Evolutionary conservation across 2,797 vertebrate genomes (phyloP), one percentile per base, ranked within the genome.

Genomic region (Microhierax caerulescens): DNA sequence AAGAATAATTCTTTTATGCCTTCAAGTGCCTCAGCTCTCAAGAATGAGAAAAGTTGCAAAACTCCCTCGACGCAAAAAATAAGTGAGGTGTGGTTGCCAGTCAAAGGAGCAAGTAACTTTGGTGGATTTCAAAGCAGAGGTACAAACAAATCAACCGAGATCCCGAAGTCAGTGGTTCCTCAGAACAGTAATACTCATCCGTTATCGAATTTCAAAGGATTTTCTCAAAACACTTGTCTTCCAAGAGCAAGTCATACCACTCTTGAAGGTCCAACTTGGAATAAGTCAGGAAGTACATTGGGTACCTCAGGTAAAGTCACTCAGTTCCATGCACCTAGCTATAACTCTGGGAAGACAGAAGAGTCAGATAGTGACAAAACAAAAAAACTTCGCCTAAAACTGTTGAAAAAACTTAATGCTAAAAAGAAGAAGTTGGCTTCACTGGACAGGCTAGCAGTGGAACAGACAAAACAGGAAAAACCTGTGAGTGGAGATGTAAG

Each of bases 361-460:
- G 92, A 95, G 34, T 87, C 92, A 5, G 59, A 75, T 5, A 96
- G 95, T 18, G 95, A 96, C 50, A 97, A 98, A 86, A 98, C 99
- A 19, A 99, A 98, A 45, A 97, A 97, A 37, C 99, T 99, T 85
- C 97, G 99, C 57, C 94, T 98, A 15, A 99, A 99, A 95, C 98
- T 99, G 30, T 92, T 99, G 50, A 99, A 99, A 97, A 99, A 99
- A 63, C 98, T 99, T 17, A 99, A 99, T 85, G 98, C 99, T 25
- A 99, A 99, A 97, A 99, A 99, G 97, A 99, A 99, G 97, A 98
- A 99, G 94, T 97, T 99, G 23, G 99, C 98, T 9, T 98, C 98
- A 17, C 96, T 99, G 56, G 98, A 99, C 51, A 91, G 96, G 51
- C 69, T 99, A 70, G 96, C 93, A 67, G 96, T 84, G 47, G 90